These are phyloP conservation scores for Crematogaster levior DNA, from an alignment of 2,888 invertebrate species.

Conservation along the genomic window DNA sequence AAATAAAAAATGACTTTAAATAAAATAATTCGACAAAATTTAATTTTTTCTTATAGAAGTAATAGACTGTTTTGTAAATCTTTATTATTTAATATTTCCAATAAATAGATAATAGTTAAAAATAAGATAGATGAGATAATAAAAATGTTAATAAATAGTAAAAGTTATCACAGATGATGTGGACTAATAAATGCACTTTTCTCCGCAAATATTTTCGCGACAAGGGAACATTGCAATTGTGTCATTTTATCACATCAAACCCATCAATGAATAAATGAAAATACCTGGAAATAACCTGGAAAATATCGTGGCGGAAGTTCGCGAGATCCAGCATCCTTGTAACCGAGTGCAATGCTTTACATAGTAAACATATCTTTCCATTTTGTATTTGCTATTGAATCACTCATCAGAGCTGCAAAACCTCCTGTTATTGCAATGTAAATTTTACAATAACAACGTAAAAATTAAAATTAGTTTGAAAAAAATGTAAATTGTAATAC, in stretches of 20 bases:
- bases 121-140: not conserved
- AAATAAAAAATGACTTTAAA: not conserved
- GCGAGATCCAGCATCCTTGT: conserved; percentile 34
- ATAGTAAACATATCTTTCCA: conserved; percentile 73
- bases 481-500: not conserved
- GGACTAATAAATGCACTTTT: not conserved
- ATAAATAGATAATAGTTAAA: conserved; percentile 2
- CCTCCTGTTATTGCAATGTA: not conserved
- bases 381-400: conserved; percentile 63
- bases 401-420: not conserved
- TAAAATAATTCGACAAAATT: not conserved
- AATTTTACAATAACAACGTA: not conserved
- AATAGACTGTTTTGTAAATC: not conserved
- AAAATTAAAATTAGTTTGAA: conserved; percentile 15
- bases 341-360: conserved; percentile 69
- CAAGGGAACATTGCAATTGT: not conserved
- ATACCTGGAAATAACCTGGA: not conserved
- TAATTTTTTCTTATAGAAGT: not conserved
- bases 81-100: not conserved
- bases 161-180: not conserved
- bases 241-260: not conserved
- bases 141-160: not conserved
- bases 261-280: conserved; percentile 7
- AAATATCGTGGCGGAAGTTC: conserved; percentile 24
- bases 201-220: not conserved